Percentiles rank a stretch among this genome's conserved stretches.
These are phyloP conservation scores for Vulpes ferrilata DNA, from an alignment of 2,113 vertebrate species.

Conservation along the genomic window DNA sequence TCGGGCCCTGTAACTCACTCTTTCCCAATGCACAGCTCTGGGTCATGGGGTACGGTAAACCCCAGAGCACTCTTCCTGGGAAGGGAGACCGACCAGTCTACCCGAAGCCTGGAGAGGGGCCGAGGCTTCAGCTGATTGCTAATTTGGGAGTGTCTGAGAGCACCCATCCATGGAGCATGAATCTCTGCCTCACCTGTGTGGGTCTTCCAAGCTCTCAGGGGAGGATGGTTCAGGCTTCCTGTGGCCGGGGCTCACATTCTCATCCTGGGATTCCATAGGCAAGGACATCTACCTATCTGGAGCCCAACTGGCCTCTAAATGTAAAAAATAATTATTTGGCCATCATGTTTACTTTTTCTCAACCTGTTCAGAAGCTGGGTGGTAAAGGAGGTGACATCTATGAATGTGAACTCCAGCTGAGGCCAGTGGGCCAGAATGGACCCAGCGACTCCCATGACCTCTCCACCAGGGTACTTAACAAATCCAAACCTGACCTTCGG, in stretches of 20 bases:
- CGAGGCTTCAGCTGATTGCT: neutral
- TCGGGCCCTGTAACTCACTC: too few relatives aligned
- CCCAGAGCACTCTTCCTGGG: neutral
- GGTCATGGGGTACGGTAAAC: too few relatives aligned
- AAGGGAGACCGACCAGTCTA: neutral
- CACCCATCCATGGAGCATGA: neutral
- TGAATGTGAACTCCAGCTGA: accelerated
- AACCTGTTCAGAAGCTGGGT: neutral
- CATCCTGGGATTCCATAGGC: neutral
- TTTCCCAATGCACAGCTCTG: neutral
- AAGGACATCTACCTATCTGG: neutral
- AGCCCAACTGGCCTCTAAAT: neutral
- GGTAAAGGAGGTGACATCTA: neutral
- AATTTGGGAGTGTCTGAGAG: neutral
- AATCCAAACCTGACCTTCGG: neutral
- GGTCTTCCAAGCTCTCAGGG: neutral
- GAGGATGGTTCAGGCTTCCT: neutral
- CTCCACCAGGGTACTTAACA: neutral
- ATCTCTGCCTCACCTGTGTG: too few relatives aligned
- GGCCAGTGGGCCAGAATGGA: neutral
- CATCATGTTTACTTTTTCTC: neutral
- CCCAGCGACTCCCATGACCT: too few relatives aligned
- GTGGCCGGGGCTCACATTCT: neutral
- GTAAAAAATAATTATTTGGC: neutral
- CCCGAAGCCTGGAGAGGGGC: neutral